Evolutionary conservation across 2,113 vertebrate species (phyloP), one percentile per base, ranked within the genome.

Genomic region (Jacana jacana): DNA sequence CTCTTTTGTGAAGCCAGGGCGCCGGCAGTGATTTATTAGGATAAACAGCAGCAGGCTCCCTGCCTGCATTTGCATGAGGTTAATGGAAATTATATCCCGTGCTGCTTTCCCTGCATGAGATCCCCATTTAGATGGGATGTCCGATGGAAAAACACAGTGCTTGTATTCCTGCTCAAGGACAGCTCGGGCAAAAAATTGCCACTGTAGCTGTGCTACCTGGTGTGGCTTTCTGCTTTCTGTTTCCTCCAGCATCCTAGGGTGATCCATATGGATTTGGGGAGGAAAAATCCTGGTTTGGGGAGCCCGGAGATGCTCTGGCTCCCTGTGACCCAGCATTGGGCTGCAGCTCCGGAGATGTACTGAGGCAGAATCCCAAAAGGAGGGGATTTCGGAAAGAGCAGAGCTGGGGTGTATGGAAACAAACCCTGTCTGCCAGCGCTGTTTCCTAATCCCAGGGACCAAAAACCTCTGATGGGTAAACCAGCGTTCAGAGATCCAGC

Each of bases 401-500:
- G 24, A 84, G 40, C 79, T 24, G 8, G 25, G 80, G 54, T 72
- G 81, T 71, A 89, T 72, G 91, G 95, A 96, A 95, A 96, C 69
- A 81, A 94, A 3, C 57, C 35, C 81, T 92, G 66, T 39, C 82
- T 92, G 93, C 93, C 94, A 95, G 55, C 1, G 7, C 66, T 69
- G 44, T 93, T 95, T 95, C 93, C 91, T 91, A 89, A 95, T 92
- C 91, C 91, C 14, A 13, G 91, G 69, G 81, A 85, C 94, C 78
- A 76, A 91, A 95, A 6, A 6, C 18, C 71, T 77, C 81, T 95
- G 95, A 94, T 95, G 0, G 78, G 79, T 93, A 95, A 96, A 96
- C 61, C 93, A 93, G 94, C 0, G 31, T 17, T 71, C 40, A 60
- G 92, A 89, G 61, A 40, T 68, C 68, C 66, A 0, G 79, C 88